Percentiles rank a stretch among this genome's conserved stretches.
Conservation (phyloP, 2,888 invertebrate genomes). For the Tipula vernalis region DNA sequence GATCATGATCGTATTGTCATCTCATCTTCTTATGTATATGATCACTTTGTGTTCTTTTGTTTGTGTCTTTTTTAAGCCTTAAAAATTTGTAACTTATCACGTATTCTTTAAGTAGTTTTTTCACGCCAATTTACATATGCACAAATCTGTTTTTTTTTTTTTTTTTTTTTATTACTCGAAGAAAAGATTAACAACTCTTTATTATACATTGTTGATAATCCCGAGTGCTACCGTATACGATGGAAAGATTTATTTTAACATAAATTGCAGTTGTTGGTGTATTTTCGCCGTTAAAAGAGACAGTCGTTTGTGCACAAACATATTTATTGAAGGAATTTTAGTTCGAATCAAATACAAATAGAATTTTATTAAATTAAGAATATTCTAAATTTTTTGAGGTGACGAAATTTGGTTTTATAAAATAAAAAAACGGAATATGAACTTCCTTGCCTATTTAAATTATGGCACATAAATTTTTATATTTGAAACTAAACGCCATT, state of each 20-base stretch:
- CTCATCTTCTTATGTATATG: background rate
- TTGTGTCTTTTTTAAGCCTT: background rate
- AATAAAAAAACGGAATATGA: too few relatives aligned
- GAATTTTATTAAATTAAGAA: too few relatives aligned
- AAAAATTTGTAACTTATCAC: background rate
- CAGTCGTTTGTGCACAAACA: too few relatives aligned
- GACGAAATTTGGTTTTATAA: too few relatives aligned
- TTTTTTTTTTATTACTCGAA: background rate
- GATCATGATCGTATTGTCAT: background rate
- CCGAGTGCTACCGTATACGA: background rate
- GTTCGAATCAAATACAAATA: too few relatives aligned
- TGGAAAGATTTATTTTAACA: background rate
- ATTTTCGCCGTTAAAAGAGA: too few relatives aligned
- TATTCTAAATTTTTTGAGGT: too few relatives aligned
- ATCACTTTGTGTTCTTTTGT: background rate
- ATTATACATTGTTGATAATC: background rate
- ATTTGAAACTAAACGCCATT: too few relatives aligned
- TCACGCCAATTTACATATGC: constrained; percentile 4
- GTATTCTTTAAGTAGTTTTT: background rate
- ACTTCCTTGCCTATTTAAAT: too few relatives aligned
- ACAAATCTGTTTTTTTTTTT: background rate
- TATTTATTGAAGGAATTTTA: too few relatives aligned
- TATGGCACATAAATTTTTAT: too few relatives aligned
- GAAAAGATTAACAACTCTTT: background rate
- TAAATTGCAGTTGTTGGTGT: background rate